Evolutionary conservation across 2,888 invertebrate genomes (phyloP), one percentile per base, ranked within the genome.

Genomic region (Microctonus brassicae): DNA sequence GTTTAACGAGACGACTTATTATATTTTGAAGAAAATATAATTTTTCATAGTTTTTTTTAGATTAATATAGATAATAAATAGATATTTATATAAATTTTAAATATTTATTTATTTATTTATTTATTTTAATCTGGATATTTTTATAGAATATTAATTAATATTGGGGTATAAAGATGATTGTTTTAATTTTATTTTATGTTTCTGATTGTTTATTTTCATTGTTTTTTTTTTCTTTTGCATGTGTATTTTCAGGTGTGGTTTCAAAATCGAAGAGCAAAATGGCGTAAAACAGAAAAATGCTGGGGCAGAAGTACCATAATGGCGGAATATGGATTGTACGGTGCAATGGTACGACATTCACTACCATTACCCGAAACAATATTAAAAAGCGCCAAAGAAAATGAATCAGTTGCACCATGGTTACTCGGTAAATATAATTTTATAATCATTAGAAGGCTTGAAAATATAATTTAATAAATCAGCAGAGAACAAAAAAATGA

Each of bases 291-390:
- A 68, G 99, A 99, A 90, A 99, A 99, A 88, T 98, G 98, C 81
- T 99, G 99, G 99, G 99, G 99, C 61, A 92, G 97, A 82, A 97
- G 97, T 86, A 99, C 99, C 81, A 99, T 99, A 86, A 99, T 99
- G 99, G 99, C 99, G 78, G 99, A 99, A 89, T 99, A 99, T 87
- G 99, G 99, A 2, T 91, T 99, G 64, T 99, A 99, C 89, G 99
- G 99, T 0, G 99, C 99, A 79, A 99, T 99, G 99, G 99, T 99
- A 78, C 92, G 99, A 76, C 99, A 99, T 89, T 98, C 98, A 61
- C 91, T 99, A 77, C 99, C 99, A 0, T 92, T 99, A 78, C 99
- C 99, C 1, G 99, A 99, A 83, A 99, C 98, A 78, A 99, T 99
- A 85, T 92, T 99, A 82, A 98, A 99, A 89, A 96, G 97, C 87